Percentiles rank a stretch among this genome's conserved stretches.
phyloP scores from a whole-genome alignment of 2,797 vertebrate species.

The Pipistrellus nathusii region DNA sequence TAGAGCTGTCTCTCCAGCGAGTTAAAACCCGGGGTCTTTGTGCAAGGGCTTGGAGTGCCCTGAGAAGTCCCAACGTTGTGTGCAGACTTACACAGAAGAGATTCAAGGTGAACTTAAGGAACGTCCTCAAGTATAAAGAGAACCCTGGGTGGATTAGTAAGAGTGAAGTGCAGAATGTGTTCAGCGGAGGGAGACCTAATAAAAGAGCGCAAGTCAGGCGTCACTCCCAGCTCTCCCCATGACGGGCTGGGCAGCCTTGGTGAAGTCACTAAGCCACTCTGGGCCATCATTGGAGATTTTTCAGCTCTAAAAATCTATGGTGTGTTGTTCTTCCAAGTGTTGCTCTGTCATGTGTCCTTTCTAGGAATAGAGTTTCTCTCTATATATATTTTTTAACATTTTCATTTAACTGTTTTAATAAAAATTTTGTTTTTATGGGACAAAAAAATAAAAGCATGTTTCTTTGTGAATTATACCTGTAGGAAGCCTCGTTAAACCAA shows the following conservation, averaged over 20 bases:
- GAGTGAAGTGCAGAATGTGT: no score
- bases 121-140: neutral
- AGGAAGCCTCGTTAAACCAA: neutral
- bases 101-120: neutral
- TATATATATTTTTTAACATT: neutral
- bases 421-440: neutral
- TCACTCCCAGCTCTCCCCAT: neutral
- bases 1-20: neutral
- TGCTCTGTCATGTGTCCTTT: neutral
- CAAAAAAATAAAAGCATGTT: neutral
- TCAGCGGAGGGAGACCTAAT: neutral
- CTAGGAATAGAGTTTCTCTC: neutral
- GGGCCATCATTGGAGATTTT: neutral
- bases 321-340: neutral
- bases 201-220: fast-evolving
- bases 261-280: neutral
- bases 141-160: neutral
- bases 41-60: neutral
- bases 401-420: slow-evolving; percentile 26
- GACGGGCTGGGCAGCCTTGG: neutral
- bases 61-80: neutral
- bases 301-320: neutral
- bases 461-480: neutral
- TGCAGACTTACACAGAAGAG: neutral
- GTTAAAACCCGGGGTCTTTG: neutral